phyloP scores from a whole-genome alignment of 2,888 invertebrate species.

The Hyposoter dolosus region DNA sequence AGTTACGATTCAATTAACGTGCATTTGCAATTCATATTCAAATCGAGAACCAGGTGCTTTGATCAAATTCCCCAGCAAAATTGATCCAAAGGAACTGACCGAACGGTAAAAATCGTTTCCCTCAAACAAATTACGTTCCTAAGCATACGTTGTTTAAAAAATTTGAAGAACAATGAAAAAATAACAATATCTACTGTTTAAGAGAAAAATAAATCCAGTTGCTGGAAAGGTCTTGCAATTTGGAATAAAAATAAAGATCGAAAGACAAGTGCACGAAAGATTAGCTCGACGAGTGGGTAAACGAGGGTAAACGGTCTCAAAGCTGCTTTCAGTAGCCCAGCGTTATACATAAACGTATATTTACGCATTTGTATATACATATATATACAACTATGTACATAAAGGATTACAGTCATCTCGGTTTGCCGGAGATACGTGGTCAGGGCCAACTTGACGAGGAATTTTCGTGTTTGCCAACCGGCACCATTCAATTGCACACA shows the following conservation, averaged over 20 bases:
- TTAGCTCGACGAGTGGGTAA: neutral
- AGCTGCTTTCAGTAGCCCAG: slow-evolving; percentile 10
- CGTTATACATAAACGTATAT: neutral
- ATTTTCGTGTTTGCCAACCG: slow-evolving; percentile 69
- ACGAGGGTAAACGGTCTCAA: slow-evolving; percentile 20
- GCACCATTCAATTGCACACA: slow-evolving; percentile 54
- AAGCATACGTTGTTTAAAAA: neutral
- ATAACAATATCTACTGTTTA: neutral
- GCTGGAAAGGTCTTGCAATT: neutral
- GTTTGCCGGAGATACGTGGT: slow-evolving; percentile 65
- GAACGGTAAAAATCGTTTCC: neutral
- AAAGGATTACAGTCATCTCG: slow-evolving; percentile 58
- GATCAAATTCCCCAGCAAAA: neutral
- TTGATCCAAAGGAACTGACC: neutral
- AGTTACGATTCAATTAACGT: neutral
- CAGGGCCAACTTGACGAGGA: slow-evolving; percentile 69
- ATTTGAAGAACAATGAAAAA: neutral
- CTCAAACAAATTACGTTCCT: neutral
- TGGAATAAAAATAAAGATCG: neutral
- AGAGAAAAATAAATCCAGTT: neutral
- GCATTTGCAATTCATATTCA: neutral
- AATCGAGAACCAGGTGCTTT: neutral
- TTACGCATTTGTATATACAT: neutral
- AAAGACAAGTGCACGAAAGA: neutral
- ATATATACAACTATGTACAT: neutral